phyloP scores from a whole-genome alignment of 2,888 invertebrate genomes.

The Timema cristinae region DNA sequence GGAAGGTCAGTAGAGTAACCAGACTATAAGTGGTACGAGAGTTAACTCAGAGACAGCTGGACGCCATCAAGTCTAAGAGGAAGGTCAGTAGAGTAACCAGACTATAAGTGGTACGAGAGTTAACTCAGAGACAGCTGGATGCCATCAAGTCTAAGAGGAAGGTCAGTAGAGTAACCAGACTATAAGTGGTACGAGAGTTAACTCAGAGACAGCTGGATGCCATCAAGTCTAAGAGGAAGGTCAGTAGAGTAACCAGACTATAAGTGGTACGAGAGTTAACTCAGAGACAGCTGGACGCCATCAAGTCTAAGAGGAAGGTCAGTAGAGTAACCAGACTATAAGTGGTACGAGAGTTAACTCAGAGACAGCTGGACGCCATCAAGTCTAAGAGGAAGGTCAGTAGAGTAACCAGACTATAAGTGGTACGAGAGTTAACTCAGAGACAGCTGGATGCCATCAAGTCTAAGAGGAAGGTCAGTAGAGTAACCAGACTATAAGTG shows the following conservation, averaged over 20 bases:
- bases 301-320: slow-evolving; percentile 52
- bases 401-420: too few species aligned
- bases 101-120: slow-evolving; percentile 41
- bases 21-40: slow-evolving; percentile 40
- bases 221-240: slow-evolving; percentile 51
- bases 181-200: slow-evolving; percentile 42
- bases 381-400: slow-evolving; percentile 51
- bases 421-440: slow-evolving; percentile 47
- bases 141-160: slow-evolving; percentile 50
- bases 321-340: slow-evolving; percentile 21
- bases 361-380: slow-evolving; percentile 48
- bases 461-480: slow-evolving; percentile 50
- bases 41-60: slow-evolving; percentile 48
- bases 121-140: slow-evolving; percentile 49
- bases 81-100: slow-evolving; percentile 42
- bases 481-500: slow-evolving; percentile 34
- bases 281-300: slow-evolving; percentile 47
- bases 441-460: slow-evolving; percentile 48
- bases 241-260: slow-evolving; percentile 34
- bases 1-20: slow-evolving; percentile 44
- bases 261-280: slow-evolving; percentile 45
- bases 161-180: slow-evolving; percentile 39
- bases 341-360: slow-evolving; percentile 46
- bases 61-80: slow-evolving; percentile 50
- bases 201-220: slow-evolving; percentile 49